Evolutionary conservation across 1,140 invertebrate species (phyloP).

Genomic region (Ptiloglossa arizonensis): DNA sequence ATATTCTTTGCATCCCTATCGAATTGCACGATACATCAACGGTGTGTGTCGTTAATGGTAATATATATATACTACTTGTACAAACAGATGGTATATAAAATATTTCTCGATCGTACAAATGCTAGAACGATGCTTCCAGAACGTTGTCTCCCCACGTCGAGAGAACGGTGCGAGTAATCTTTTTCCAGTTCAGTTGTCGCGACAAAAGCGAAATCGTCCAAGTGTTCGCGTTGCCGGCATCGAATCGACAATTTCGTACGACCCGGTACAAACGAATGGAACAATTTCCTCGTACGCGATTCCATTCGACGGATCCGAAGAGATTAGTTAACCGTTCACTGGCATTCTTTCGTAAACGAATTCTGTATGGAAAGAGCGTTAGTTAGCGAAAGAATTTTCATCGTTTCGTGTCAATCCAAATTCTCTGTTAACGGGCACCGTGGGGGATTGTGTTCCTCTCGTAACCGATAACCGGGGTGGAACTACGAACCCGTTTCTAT

Average conservation of each 20-base stretch:
- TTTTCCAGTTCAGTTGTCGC: not conserved
- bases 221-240: not conserved
- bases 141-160: not conserved
- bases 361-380: too few relatives aligned
- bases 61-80: conserved; percentile 3
- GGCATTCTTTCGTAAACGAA: too few relatives aligned
- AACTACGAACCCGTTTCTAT: too few relatives aligned
- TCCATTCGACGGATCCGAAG: not conserved
- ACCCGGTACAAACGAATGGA: not conserved
- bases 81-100: conserved; percentile 55
- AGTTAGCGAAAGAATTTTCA: too few relatives aligned
- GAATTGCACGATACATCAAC: not conserved
- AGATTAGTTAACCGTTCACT: too few relatives aligned
- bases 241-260: too few relatives aligned
- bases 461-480: too few relatives aligned
- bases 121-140: not conserved
- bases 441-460: too few relatives aligned
- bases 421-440: too few relatives aligned
- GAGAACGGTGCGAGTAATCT: not conserved
- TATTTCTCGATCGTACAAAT: conserved; percentile 30
- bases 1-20: conserved; percentile 31
- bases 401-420: too few relatives aligned
- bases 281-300: not conserved
- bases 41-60: not conserved
- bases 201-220: not conserved